These are phyloP conservation scores for Scopus umbretta DNA, from an alignment of 2,113 vertebrate species.

Conservation along the genomic window DNA sequence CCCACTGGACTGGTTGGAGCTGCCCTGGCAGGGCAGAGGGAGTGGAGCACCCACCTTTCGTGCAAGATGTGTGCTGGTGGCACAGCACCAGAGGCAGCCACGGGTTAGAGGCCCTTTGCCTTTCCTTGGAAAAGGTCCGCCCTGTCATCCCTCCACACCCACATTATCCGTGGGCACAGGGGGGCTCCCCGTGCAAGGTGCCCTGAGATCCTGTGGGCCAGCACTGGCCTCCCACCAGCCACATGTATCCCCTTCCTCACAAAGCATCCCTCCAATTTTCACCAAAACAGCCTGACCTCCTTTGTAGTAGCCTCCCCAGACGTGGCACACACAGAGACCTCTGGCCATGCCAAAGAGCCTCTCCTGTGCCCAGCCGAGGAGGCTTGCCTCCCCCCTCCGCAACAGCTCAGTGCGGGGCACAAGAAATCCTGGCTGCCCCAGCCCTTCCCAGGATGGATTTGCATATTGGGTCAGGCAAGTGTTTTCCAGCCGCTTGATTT, in stretches of 20 bases:
- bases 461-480: constrained; percentile 45
- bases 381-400: too few relatives aligned
- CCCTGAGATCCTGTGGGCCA: not conserved
- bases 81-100: accelerated
- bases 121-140: not conserved
- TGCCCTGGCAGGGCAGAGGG: not conserved
- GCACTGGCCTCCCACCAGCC: not conserved
- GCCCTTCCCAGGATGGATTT: not conserved
- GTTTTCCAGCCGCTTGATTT: constrained; percentile 11
- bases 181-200: not conserved
- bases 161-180: accelerated
- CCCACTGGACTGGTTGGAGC: not conserved
- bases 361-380: not conserved
- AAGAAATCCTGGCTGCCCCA: not conserved
- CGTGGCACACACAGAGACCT: not conserved
- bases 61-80: not conserved
- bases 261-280: not conserved
- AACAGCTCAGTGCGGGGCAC: not conserved
- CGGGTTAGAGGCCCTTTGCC: not conserved
- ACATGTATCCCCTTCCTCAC: not conserved
- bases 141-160: not conserved
- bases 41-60: not conserved
- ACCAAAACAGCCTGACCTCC: not conserved
- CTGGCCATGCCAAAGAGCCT: not conserved
- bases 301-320: not conserved